Conservation (phyloP, 2,113 vertebrate genomes). For the Recurvirostra avosetta region DNA sequence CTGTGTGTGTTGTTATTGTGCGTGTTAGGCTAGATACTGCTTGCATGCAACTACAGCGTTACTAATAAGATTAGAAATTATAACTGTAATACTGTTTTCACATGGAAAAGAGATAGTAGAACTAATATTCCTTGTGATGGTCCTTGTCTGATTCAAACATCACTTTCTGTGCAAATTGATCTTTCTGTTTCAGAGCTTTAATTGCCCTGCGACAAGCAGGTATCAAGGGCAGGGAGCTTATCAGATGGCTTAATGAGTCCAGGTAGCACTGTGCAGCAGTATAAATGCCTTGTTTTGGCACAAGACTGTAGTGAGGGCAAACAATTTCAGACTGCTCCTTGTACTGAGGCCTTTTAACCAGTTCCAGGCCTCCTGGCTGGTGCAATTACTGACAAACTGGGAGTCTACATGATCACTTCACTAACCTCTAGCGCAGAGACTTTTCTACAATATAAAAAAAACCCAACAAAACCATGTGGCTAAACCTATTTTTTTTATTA, state of each 20-base stretch:
- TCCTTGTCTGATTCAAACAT: background rate
- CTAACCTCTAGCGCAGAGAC: background rate
- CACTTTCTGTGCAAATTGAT: background rate
- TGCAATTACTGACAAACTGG: background rate
- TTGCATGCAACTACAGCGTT: background rate
- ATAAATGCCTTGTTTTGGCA: background rate
- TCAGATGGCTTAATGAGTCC: background rate
- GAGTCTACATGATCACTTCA: background rate
- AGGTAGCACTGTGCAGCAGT: background rate
- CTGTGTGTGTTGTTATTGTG: background rate
- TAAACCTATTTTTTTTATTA: background rate
- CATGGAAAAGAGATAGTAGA: background rate
- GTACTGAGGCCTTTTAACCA: background rate
- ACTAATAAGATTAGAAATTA: background rate
- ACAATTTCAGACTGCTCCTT: background rate
- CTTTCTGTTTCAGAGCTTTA: background rate
- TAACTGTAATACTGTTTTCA: background rate
- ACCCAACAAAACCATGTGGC: rapidly evolving
- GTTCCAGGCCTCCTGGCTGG: background rate
- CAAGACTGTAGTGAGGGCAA: background rate
- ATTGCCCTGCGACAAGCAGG: background rate
- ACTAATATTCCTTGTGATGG: background rate
- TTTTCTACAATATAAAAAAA: background rate
- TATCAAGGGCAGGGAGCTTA: background rate
- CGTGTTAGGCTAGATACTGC: background rate